Base-by-base conservation (phyloP, 1,140 invertebrate species). In the Saccostrea glomerata region DNA sequence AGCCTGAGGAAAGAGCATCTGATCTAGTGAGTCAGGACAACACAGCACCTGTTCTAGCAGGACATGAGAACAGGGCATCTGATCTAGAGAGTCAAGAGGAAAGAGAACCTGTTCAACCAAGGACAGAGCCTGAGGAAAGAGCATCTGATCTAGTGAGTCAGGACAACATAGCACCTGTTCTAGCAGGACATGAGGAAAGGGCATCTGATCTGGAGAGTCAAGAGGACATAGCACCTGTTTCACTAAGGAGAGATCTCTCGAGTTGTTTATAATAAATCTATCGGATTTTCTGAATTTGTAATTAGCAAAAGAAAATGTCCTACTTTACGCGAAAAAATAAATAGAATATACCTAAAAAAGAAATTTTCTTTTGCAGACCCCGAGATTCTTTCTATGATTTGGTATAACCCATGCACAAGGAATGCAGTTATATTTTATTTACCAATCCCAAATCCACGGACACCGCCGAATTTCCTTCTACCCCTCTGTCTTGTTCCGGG, bases 281-380 rank as follows among this genome's bases (percentile, higher is more conserved):
- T 25, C 25, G 70, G 70, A 77, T 77, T 77, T 77, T 15, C 70
- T 77, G 25, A 15, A 77, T 25, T 77, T 77, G 70, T 77, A 15
- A 77, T 77, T 77, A 40, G 23, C 70, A 77, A 30, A 47, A 77
- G 70, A 77, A 77, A 77, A 30, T 30, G 30, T 36, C 2, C 30
- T 36, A 36, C 30, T 73, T 6, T 13, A 25, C 23, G 25, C 20
- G 13, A 12, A 30, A 77, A 30, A 12, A 13, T 0, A n/a, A 63
- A 63, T n/a, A 2, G 2, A 63, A 17, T n/a, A 2, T 63, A 5
- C n/a, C 58, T 63, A 63, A 63, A 63, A 60, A 4, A 60, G 17
- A 63, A 63, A 77, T 77, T 25, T 77, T 77, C 25, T 30, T 13
- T 30, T 77, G 70, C 15, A 77, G 12, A 77, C 25, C 23, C 13